Evolutionary conservation across 37 sponge, comb jelly and placozoan species (phyloP).

Genomic region (Chondrilla cf. caribensis): DNA sequence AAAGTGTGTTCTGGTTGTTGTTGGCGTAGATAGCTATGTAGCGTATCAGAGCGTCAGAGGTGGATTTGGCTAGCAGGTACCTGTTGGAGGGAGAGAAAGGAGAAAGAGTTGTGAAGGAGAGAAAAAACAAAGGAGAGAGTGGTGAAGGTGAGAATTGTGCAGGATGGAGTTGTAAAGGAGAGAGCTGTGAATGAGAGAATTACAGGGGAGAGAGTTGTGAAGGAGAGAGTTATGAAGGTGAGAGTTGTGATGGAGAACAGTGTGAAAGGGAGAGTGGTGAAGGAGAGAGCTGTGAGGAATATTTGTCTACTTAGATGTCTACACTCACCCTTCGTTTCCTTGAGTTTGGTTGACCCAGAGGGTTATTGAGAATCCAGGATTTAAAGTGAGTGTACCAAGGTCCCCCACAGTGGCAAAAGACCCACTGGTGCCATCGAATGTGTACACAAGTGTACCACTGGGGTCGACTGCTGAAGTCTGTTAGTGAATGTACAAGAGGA

Average conservation of each 20-base stretch:
- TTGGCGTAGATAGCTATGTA: slow-evolving; percentile 47
- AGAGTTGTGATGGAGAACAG: no score
- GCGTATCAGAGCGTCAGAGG: slow-evolving; percentile 33
- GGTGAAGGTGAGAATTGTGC: no score
- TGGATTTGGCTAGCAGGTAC: slow-evolving; percentile 72
- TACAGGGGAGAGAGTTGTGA: background rate
- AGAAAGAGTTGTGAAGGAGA: no score
- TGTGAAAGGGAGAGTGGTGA: background rate
- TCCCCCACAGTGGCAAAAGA: slow-evolving; percentile 31
- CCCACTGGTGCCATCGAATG: slow-evolving; percentile 38
- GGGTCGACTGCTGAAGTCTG: background rate
- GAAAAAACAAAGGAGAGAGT: background rate
- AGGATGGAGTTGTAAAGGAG: no score
- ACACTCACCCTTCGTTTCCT: slow-evolving; percentile 57
- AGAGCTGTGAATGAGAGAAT: no score
- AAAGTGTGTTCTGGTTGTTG: slow-evolving; percentile 15
- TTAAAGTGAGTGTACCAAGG: slow-evolving; percentile 18
- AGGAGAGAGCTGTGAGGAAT: no score
- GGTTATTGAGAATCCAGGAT: slow-evolving; percentile 54
- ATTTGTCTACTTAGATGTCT: no score
- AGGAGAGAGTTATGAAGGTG: no score
- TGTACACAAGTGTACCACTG: background rate
- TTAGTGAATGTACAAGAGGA: no score
- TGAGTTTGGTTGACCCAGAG: slow-evolving; percentile 54
- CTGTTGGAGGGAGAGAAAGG: slow-evolving; percentile 3